These are phyloP conservation scores for Prunella fulvescens DNA, from an alignment of 2,113 vertebrate species.

Conservation along the genomic window DNA sequence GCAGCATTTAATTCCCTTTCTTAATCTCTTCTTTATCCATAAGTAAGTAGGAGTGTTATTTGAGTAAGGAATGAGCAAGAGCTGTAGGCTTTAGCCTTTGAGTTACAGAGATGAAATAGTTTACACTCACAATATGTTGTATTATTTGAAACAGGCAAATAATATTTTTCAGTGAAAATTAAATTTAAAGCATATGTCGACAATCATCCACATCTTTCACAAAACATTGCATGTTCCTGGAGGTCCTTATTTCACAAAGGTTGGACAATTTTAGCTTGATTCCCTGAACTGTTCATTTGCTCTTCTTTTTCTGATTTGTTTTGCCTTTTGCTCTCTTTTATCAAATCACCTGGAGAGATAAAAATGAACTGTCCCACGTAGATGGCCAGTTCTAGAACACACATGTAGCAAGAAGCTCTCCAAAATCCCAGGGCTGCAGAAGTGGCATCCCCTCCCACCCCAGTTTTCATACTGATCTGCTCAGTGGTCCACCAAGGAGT, in stretches of 20 bases:
- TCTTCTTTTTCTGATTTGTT: not conserved
- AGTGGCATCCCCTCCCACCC: not conserved
- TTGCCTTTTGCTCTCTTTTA: not conserved
- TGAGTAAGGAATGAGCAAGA: slow-evolving; percentile 27
- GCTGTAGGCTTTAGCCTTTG: slow-evolving; percentile 24
- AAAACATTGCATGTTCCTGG: not conserved
- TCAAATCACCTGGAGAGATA: not conserved
- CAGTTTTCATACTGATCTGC: not conserved
- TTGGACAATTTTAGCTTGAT: not conserved
- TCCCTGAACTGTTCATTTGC: not conserved
- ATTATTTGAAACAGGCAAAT: slow-evolving; percentile 25
- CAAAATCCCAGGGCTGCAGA: not conserved
- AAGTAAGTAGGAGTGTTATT: slow-evolving; percentile 33
- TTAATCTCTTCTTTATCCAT: not conserved
- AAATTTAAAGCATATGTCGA: slow-evolving; percentile 14
- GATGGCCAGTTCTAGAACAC: not conserved
- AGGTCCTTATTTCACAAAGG: not conserved
- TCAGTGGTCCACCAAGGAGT: not conserved
- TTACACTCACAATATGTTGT: slow-evolving; percentile 21
- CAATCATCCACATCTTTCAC: not conserved
- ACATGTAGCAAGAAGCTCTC: not conserved
- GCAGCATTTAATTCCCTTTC: not conserved
- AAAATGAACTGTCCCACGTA: not conserved
- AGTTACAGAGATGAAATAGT: not conserved
- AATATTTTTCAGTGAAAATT: slow-evolving; percentile 29